phyloP scores from a whole-genome alignment of 2,797 vertebrate species.

The Poeciliopsis infans region DNA sequence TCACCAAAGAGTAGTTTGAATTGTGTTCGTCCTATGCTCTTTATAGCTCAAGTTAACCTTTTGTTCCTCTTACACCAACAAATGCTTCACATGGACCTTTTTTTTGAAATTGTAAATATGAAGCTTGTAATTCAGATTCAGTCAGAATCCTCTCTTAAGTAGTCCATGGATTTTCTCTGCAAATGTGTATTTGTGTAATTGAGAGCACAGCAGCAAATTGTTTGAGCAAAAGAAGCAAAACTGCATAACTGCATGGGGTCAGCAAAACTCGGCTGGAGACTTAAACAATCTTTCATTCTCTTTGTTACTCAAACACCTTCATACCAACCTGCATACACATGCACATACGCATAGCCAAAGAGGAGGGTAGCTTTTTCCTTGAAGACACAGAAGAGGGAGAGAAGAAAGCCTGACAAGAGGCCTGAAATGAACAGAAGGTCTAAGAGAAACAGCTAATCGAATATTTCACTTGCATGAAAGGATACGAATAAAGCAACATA shows the following conservation, averaged over 20 bases:
- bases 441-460: slow-evolving; percentile 43
- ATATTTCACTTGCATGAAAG: slow-evolving; percentile 66
- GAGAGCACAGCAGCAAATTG: slow-evolving; percentile 30
- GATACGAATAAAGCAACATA: slow-evolving; percentile 23
- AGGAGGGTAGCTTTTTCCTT: slow-evolving; percentile 61
- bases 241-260: slow-evolving; percentile 43
- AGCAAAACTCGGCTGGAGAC: slow-evolving; percentile 33
- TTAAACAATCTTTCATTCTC: slow-evolving; percentile 33
- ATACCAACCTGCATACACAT: background rate
- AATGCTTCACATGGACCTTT: background rate
- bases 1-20: background rate
- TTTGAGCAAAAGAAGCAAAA: slow-evolving; percentile 34
- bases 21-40: slow-evolving; percentile 5
- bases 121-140: background rate
- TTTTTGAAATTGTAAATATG: slow-evolving; percentile 15
- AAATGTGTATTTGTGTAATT: background rate
- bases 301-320: slow-evolving; percentile 1
- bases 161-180: background rate
- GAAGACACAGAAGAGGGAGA: slow-evolving; percentile 43
- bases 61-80: slow-evolving; percentile 16
- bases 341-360: slow-evolving; percentile 13
- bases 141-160: background rate
- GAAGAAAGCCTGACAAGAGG: slow-evolving; percentile 16
- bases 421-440: slow-evolving; percentile 40
- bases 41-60: slow-evolving; percentile 31